These are phyloP conservation scores for Myotis davidii DNA, from an alignment of 2,113 vertebrate species.

Conservation along the genomic window DNA sequence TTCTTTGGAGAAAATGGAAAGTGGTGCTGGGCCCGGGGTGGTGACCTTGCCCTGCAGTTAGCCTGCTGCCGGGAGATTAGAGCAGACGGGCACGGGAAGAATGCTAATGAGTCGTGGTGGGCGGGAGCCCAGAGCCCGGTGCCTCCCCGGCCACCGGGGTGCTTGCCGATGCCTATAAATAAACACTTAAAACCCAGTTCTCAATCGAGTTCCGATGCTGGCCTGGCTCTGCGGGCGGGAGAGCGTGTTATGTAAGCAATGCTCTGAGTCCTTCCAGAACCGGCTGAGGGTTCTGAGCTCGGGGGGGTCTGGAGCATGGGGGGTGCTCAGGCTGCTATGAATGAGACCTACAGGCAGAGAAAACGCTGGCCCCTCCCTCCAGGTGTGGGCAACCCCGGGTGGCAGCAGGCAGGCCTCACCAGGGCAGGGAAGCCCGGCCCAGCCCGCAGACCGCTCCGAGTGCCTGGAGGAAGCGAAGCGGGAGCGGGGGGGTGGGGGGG, in stretches of 20 bases:
- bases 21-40: slow-evolving; percentile 20
- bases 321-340: not conserved
- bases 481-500: not conserved
- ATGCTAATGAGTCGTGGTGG: not conserved
- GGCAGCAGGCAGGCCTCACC: not conserved
- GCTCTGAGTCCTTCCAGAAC: not conserved
- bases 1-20: not conserved
- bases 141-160: not conserved
- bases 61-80: slow-evolving; percentile 20
- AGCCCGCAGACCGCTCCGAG: not conserved
- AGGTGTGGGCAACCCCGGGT: not conserved
- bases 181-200: not conserved
- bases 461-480: not conserved
- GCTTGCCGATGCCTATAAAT: slow-evolving; percentile 12
- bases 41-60: slow-evolving; percentile 59
- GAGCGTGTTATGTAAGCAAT: not conserved
- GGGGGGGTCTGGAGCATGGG: not conserved
- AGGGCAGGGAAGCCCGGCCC: no score
- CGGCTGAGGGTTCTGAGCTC: not conserved
- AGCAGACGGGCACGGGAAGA: slow-evolving; percentile 6
- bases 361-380: not conserved
- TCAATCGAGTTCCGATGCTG: slow-evolving; percentile 23
- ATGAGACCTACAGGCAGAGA: not conserved
- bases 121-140: not conserved
- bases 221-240: not conserved